These are phyloP conservation scores for Cephalopterus ornatus DNA, from an alignment of 2,113 vertebrate species.

Conservation along the genomic window DNA sequence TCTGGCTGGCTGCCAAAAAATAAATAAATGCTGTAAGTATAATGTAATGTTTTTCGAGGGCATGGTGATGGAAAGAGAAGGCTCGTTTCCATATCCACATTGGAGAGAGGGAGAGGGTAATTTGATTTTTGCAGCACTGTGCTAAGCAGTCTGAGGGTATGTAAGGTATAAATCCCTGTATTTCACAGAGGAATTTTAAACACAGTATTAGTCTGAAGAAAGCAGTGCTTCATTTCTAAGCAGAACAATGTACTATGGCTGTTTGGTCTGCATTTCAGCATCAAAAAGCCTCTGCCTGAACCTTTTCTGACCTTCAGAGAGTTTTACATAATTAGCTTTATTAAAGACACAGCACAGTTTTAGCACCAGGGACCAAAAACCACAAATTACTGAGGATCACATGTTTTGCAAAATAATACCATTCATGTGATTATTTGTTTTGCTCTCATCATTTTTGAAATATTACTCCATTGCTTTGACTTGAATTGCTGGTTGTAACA, in stretches of 20 bases:
- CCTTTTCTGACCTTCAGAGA: constrained; percentile 57
- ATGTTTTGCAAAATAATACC: constrained; percentile 65
- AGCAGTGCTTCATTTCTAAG: not conserved
- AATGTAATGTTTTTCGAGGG: constrained; percentile 66
- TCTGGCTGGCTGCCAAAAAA: constrained; percentile 40
- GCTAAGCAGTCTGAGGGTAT: not conserved
- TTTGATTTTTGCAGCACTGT: not conserved
- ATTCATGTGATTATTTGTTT: constrained; percentile 65
- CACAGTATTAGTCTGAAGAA: not conserved
- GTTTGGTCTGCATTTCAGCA: constrained; percentile 17
- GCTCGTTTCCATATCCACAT: constrained; percentile 17
- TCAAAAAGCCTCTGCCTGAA: constrained; percentile 51
- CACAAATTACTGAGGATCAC: constrained; percentile 49
- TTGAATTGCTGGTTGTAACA: constrained; percentile 41
- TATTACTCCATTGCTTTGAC: constrained; percentile 39
- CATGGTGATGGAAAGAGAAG: constrained; percentile 36
- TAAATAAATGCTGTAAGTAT: constrained; percentile 64
- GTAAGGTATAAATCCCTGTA: not conserved
- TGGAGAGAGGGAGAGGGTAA: not conserved
- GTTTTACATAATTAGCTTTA: constrained; percentile 65
- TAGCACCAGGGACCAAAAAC: constrained; percentile 54
- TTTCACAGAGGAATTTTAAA: not conserved
- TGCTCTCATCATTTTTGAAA: constrained; percentile 62
- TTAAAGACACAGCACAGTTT: constrained; percentile 64
- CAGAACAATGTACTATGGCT: not conserved